phyloP scores from a whole-genome alignment of 2,113 vertebrate genomes.

The Ramphastos sulfuratus region DNA sequence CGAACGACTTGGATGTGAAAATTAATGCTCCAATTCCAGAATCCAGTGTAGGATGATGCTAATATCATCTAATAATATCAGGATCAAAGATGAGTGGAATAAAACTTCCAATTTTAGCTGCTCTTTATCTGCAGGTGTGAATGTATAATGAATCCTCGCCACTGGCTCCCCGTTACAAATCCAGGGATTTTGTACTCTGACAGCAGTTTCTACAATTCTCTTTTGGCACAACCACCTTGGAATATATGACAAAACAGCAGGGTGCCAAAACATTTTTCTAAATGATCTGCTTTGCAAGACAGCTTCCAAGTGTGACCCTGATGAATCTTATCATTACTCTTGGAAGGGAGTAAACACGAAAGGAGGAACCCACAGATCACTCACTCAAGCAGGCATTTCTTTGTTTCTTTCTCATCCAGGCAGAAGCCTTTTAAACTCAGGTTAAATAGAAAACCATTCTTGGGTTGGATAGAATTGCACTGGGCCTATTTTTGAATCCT shows the following conservation, averaged over 20 bases:
- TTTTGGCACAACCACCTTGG: slow-evolving; percentile 54
- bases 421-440: neutral
- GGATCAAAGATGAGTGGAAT: slow-evolving; percentile 66
- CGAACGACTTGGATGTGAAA: neutral
- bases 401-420: neutral
- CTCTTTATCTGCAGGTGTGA: slow-evolving; percentile 72
- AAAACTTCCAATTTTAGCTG: slow-evolving; percentile 63
- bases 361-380: neutral
- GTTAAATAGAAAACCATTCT: neutral
- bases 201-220: slow-evolving; percentile 58
- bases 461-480: neutral
- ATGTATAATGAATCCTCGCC: slow-evolving; percentile 62
- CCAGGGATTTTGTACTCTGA: slow-evolving; percentile 47
- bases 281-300: slow-evolving; percentile 49
- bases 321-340: slow-evolving; percentile 39
- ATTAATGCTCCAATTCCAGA: neutral
- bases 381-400: neutral
- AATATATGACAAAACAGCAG: slow-evolving; percentile 15
- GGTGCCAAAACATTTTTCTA: slow-evolving; percentile 48
- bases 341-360: slow-evolving; percentile 24
- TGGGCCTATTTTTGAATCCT: slow-evolving; percentile 35
- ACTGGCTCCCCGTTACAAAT: slow-evolving; percentile 48
- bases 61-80: slow-evolving; percentile 62
- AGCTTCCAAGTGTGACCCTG: slow-evolving; percentile 56
- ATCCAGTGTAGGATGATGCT: slow-evolving; percentile 45